Percentiles rank a stretch among this genome's conserved stretches.
These are phyloP conservation scores for Drosophila bocki DNA, from an alignment of 1,140 invertebrate species.

Conservation along the genomic window DNA sequence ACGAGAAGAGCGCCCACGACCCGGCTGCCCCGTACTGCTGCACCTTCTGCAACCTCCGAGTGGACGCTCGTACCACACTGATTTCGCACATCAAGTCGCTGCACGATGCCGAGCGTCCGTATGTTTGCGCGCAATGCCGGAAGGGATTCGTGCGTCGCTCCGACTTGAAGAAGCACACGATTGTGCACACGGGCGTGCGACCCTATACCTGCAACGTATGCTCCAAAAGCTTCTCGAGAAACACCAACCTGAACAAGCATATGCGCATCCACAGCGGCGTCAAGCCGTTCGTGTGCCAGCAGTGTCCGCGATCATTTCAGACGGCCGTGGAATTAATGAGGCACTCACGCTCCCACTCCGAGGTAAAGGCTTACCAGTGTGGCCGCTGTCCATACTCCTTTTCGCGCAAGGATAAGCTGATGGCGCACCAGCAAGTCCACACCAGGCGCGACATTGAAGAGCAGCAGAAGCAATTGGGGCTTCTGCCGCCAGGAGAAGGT, in stretches of 20 bases:
- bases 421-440: constrained; percentile 87
- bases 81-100: constrained; percentile 88
- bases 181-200: constrained; percentile 90
- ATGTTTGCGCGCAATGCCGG: constrained; percentile 88
- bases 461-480: constrained; percentile 43
- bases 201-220: constrained; percentile 89
- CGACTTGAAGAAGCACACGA: constrained; percentile 89
- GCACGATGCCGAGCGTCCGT: constrained; percentile 88
- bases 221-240: constrained; percentile 89
- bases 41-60: constrained; percentile 86
- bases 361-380: constrained; percentile 90
- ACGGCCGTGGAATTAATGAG: constrained; percentile 89
- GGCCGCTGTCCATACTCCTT: constrained; percentile 89
- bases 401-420: constrained; percentile 87
- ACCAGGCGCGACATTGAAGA: constrained; percentile 74
- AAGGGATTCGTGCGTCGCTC: constrained; percentile 88
- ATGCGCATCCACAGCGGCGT: constrained; percentile 90
- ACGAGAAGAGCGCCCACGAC: constrained; percentile 87
- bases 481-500: constrained; percentile 37
- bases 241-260: constrained; percentile 94
- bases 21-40: constrained; percentile 87
- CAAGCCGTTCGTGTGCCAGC: constrained; percentile 89
- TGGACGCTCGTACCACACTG: constrained; percentile 86
- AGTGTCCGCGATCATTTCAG: constrained; percentile 91
- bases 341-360: constrained; percentile 90